These are phyloP conservation scores for Homarus gammarus DNA, from an alignment of 2,888 invertebrate genomes.

Conservation along the genomic window DNA sequence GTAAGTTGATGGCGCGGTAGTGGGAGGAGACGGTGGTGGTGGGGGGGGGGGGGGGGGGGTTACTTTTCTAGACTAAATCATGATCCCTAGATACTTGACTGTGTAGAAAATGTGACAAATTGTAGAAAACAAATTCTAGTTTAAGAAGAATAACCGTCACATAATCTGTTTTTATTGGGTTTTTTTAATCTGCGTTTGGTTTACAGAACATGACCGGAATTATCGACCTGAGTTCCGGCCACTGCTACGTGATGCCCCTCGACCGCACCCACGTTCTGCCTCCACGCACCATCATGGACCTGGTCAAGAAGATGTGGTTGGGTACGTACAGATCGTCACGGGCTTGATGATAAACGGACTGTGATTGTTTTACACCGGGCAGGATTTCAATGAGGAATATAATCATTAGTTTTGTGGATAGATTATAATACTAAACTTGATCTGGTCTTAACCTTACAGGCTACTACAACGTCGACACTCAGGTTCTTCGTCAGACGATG, in stretches of 20 bases:
- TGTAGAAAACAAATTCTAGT: too few species aligned
- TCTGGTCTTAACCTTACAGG: slow-evolving; percentile 80
- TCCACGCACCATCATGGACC: slow-evolving; percentile 89
- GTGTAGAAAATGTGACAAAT: not conserved
- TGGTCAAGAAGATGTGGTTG: slow-evolving; percentile 88
- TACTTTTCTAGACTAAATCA: too few species aligned
- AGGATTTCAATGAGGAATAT: too few species aligned
- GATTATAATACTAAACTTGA: too few species aligned
- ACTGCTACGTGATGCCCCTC: slow-evolving; percentile 95
- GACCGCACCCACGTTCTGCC: slow-evolving; percentile 88
- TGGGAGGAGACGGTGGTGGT: too few species aligned
- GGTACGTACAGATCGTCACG: slow-evolving; percentile 79
- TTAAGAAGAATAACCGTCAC: too few species aligned
- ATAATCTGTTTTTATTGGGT: too few species aligned
- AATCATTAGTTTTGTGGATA: too few species aligned
- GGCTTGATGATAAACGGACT: too few species aligned
- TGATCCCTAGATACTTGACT: not conserved
- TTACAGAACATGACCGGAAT: slow-evolving; percentile 88
- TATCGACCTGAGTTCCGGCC: slow-evolving; percentile 86
- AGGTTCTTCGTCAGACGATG: slow-evolving; percentile 87
- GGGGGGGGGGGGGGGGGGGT: too few species aligned
- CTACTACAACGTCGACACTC: slow-evolving; percentile 90
- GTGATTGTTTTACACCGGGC: too few species aligned
- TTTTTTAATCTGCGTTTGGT: too few species aligned
- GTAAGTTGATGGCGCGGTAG: slow-evolving; percentile 81